These are phyloP conservation scores for Heliothis subflexa DNA, from an alignment of 1,140 invertebrate species.

Conservation along the genomic window DNA sequence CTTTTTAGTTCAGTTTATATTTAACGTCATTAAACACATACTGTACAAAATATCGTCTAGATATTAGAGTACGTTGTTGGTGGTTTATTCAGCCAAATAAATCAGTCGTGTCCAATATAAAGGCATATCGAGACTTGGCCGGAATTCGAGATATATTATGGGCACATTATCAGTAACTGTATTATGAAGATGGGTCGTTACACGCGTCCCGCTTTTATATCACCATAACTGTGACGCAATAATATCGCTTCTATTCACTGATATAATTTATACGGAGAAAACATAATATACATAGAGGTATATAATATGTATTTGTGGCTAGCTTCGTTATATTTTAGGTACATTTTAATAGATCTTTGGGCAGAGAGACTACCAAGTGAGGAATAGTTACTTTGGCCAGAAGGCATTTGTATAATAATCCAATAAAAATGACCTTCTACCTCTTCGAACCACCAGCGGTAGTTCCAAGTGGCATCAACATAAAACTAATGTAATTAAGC, in stretches of 20 bases:
- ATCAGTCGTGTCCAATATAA: not conserved
- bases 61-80: not conserved
- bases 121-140: not conserved
- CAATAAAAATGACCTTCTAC: not conserved
- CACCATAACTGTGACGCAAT: constrained; percentile 4
- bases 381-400: too few species aligned
- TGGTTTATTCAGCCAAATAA: not conserved
- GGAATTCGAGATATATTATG: constrained; percentile 20
- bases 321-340: too few species aligned
- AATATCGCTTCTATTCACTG: constrained; percentile 20
- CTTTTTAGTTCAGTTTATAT: not conserved
- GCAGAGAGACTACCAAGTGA: too few species aligned
- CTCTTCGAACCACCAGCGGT: not conserved
- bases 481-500: constrained; percentile 17
- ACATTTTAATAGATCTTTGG: too few species aligned
- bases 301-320: too few species aligned
- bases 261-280: constrained; percentile 16
- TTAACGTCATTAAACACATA: not conserved
- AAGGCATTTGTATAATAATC: not conserved
- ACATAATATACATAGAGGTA: too few species aligned
- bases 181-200: constrained; percentile 10
- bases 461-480: not conserved
- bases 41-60: too few species aligned
- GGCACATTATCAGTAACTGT: constrained; percentile 6
- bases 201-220: not conserved